phyloP scores from a whole-genome alignment of 2,797 vertebrate species.

The Lutjanus argentimaculatus region DNA sequence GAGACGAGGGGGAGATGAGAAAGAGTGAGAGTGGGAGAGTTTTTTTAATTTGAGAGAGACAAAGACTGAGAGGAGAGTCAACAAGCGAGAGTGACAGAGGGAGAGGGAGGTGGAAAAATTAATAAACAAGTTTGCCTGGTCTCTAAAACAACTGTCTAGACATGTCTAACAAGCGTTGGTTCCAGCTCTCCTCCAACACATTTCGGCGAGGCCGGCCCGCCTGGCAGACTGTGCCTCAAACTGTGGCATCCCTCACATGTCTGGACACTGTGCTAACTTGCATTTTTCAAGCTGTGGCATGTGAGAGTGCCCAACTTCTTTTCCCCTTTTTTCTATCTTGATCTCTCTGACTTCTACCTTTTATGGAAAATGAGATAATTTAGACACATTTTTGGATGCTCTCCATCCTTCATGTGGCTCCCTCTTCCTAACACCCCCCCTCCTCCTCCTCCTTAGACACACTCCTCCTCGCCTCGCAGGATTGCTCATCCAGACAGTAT shows the following conservation, averaged over 20 bases:
- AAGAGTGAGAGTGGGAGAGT: slow-evolving; percentile 29
- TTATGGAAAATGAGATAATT: slow-evolving; percentile 58
- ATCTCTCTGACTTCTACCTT: slow-evolving; percentile 38
- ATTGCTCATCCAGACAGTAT: slow-evolving; percentile 74
- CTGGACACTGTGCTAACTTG: slow-evolving; percentile 56
- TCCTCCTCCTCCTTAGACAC: slow-evolving; percentile 36
- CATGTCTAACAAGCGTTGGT: slow-evolving; percentile 57
- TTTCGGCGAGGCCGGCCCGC: slow-evolving; percentile 23
- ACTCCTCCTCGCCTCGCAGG: slow-evolving; percentile 44
- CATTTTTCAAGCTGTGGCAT: slow-evolving; percentile 72
- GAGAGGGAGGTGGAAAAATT: slow-evolving; percentile 47
- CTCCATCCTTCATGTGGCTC: slow-evolving; percentile 57
- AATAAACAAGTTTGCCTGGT: slow-evolving; percentile 77
- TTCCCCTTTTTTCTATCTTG: neutral
- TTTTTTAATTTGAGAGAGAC: slow-evolving; percentile 34
- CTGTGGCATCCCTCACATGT: slow-evolving; percentile 62
- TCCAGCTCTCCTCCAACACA: slow-evolving; percentile 43
- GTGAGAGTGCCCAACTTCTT: slow-evolving; percentile 46
- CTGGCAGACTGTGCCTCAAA: slow-evolving; percentile 48
- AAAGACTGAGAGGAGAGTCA: slow-evolving; percentile 45
- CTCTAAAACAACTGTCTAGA: slow-evolving; percentile 76
- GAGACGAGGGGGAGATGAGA: slow-evolving; percentile 44
- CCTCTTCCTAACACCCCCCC: slow-evolving; percentile 23
- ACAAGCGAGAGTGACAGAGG: slow-evolving; percentile 44
- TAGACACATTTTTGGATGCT: slow-evolving; percentile 49